A percentile compares a stretch with the other conserved stretches of the same genome.
These are phyloP conservation scores for Biston betularia DNA, from an alignment of 2,888 invertebrate genomes.

Conservation along the genomic window DNA sequence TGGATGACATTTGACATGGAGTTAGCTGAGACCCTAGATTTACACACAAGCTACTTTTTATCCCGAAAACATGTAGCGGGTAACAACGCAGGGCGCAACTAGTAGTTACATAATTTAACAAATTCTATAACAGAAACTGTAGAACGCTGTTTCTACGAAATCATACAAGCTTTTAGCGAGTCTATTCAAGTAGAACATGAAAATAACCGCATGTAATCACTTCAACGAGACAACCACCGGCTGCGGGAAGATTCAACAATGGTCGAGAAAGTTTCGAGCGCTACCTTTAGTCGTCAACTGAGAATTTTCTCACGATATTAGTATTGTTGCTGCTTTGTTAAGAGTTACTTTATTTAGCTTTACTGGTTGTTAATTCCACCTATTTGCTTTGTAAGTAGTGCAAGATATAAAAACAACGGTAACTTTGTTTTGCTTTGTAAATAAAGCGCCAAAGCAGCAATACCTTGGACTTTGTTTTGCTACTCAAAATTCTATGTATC, in stretches of 20 bases:
- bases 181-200: conserved; percentile 37
- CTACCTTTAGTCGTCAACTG: conserved; percentile 39
- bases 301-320: conserved; percentile 39
- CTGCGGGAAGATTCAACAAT: conserved; percentile 59
- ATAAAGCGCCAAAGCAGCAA: background rate
- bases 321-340: conserved; percentile 16
- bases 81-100: no score
- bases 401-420: conserved; percentile 30
- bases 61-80: no score
- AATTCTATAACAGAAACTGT: background rate
- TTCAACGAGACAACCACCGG: conserved; percentile 55
- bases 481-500: no score
- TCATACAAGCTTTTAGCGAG: conserved; percentile 2
- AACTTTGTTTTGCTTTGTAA: conserved; percentile 14
- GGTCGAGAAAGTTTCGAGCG: conserved; percentile 60
- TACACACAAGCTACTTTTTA: no score
- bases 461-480: no score
- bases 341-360: conserved; percentile 15
- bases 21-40: no score
- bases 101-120: conserved; percentile 35
- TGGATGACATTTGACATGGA: no score
- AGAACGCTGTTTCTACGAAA: background rate
- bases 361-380: conserved; percentile 17
- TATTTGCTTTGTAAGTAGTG: conserved; percentile 30
- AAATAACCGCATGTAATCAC: conserved; percentile 58